Conservation (phyloP, 2,797 vertebrate genomes). For the Artibeus jamaicensis region DNA sequence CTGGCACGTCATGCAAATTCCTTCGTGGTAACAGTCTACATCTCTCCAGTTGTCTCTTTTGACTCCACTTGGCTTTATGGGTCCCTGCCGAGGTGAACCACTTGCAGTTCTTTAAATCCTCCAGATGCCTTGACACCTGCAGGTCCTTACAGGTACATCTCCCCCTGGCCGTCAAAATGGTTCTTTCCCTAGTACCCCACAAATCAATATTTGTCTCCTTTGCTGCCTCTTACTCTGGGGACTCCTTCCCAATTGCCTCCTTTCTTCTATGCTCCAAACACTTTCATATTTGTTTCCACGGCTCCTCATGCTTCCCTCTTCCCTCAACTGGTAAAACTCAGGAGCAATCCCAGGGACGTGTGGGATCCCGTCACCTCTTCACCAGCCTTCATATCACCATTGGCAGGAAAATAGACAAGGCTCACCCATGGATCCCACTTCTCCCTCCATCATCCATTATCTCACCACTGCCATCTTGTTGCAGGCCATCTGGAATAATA, state of each 20-base stretch:
- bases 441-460: not conserved
- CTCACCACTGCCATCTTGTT: not conserved
- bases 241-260: not conserved
- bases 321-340: not conserved
- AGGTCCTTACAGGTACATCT: not conserved
- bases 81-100: not conserved
- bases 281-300: not conserved
- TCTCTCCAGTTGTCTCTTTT: not conserved
- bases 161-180: not conserved
- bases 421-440: not conserved
- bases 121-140: not conserved
- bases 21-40: accelerated
- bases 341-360: not conserved
- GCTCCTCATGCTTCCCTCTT: not conserved
- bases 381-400: not conserved
- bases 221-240: not conserved
- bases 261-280: not conserved
- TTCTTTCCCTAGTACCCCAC: not conserved
- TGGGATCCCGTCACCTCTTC: not conserved
- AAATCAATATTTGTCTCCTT: not conserved
- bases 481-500: not conserved
- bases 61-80: not conserved
- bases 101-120: not conserved
- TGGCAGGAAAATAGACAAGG: not conserved
- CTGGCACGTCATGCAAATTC: not conserved